Percentiles rank a stretch among this genome's conserved stretches.
Evolutionary conservation across 2,888 invertebrate genomes (phyloP).

Genomic region (Trilocha varians): DNA sequence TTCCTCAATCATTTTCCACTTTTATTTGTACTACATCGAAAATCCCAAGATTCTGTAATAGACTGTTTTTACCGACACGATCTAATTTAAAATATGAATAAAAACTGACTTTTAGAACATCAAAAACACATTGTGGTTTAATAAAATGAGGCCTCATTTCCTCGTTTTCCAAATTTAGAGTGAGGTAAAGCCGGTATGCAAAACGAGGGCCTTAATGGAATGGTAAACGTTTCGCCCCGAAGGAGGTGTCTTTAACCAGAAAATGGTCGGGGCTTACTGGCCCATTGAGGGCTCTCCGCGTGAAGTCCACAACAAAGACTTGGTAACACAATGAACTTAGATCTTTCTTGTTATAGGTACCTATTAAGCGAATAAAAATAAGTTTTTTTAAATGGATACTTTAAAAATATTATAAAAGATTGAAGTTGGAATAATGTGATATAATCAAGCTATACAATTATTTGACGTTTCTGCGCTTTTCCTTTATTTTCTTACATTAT

Average conservation of each 20-base stretch:
- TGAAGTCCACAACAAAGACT: conserved; percentile 12
- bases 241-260: conserved; percentile 9
- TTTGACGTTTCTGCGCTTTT: too few species aligned
- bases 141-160: conserved; percentile 15
- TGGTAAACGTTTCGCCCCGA: conserved; percentile 27
- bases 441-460: too few species aligned
- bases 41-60: conserved; percentile 5
- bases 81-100: neutral
- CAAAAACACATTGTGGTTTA: conserved; percentile 13
- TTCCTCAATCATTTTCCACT: too few species aligned
- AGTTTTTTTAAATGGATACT: too few species aligned
- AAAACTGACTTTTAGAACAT: neutral
- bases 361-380: too few species aligned
- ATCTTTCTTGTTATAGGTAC: too few species aligned
- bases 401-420: too few species aligned
- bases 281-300: conserved; percentile 5
- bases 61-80: neutral
- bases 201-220: conserved; percentile 29
- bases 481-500: too few species aligned
- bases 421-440: too few species aligned
- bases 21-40: neutral
- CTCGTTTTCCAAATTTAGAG: conserved; percentile 24
- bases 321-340: neutral
- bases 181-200: conserved; percentile 21
- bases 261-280: neutral